A percentile compares a stretch with the other conserved stretches of the same genome.
Conservation (phyloP, 2,797 vertebrate species). For the Premnoplex brunnescens region DNA sequence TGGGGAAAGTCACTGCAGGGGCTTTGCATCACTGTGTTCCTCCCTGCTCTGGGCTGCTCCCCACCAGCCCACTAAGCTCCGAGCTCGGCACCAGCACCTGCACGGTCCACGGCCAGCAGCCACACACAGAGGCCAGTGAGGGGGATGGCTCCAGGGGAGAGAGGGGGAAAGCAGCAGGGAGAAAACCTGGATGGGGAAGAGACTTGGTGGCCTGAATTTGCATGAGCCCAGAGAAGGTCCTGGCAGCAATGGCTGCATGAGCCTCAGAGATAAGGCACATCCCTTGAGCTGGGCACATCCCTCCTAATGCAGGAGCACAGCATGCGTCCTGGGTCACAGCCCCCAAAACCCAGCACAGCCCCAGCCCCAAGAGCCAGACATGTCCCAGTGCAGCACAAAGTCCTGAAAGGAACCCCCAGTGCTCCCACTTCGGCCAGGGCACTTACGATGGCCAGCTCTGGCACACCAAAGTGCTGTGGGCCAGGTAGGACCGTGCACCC, state of each 20-base stretch:
- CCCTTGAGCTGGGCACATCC: fast-evolving
- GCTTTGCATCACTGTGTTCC: fast-evolving
- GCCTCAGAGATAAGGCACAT: fast-evolving
- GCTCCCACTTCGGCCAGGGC: fast-evolving
- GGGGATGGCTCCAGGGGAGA: fast-evolving
- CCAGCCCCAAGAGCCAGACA: background rate
- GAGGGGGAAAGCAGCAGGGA: background rate
- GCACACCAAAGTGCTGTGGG: fast-evolving
- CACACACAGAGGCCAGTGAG: fast-evolving
- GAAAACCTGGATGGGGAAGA: background rate
- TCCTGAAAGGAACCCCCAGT: background rate
- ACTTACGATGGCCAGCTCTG: fast-evolving
- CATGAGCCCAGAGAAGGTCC: fast-evolving
- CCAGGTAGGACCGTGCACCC: fast-evolving
- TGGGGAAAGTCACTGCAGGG: background rate
- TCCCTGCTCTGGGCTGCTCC: background rate
- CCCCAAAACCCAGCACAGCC: fast-evolving
- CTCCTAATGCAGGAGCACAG: fast-evolving
- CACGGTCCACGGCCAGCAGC: fast-evolving
- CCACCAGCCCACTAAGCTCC: background rate
- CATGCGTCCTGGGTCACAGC: fast-evolving
- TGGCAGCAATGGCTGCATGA: fast-evolving
- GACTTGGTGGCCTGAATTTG: fast-evolving
- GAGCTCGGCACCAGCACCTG: fast-evolving
- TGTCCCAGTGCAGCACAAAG: fast-evolving